Base-by-base conservation (phyloP, 2,113 vertebrate genomes). In the Hippotragus niger region DNA sequence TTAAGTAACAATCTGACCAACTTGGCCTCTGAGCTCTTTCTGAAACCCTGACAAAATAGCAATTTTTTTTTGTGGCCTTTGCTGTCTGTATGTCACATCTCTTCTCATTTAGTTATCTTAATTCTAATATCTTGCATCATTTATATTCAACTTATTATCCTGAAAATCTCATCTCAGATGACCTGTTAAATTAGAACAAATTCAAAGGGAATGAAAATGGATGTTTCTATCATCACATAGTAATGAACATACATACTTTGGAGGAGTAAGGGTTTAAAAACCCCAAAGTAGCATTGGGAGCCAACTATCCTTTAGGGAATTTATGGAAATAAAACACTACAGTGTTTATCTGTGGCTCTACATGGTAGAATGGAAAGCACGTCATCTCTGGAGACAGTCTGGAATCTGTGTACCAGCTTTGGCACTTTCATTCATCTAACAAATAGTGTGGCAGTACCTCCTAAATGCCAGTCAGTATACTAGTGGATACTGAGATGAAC, bases 161-260 rank as follows among this genome's bases (percentile, higher is more conserved):
- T 74, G 40, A 87, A 94, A 96, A 91, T 88, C 7, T 93, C 86
- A 62, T 53, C 45, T 78, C 71, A 87, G 40, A 67, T 96, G 52
- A 88, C 36, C 23, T 91, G 36, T 53, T 96, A 81, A 94, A 91
- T 87, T 88, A 87, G 52, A 94, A 91, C 40, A 87, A 67, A 88
- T 58, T 90, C 36, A 81, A 96, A 91, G 19, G 43, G 29, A 94
- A 94, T 80, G 47, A 57, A 94, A 86, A 94, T 50, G 36, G 7
- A 78, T 78, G 25, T 33, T 90, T 80, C 4, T 64, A 17, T 55
- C 52, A 81, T 85, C 27, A 64, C 25, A 43, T 57, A 67, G 93
- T 90, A 64, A 55, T 84, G 40, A 55, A 40, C 55, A 36, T 62
- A 55, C 53, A 15, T 93, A 55, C 64, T 84, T 64, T 50, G 74